These are phyloP conservation scores for Pyrocephalus nanus DNA, from an alignment of 2,797 vertebrate species.

Conservation along the genomic window DNA sequence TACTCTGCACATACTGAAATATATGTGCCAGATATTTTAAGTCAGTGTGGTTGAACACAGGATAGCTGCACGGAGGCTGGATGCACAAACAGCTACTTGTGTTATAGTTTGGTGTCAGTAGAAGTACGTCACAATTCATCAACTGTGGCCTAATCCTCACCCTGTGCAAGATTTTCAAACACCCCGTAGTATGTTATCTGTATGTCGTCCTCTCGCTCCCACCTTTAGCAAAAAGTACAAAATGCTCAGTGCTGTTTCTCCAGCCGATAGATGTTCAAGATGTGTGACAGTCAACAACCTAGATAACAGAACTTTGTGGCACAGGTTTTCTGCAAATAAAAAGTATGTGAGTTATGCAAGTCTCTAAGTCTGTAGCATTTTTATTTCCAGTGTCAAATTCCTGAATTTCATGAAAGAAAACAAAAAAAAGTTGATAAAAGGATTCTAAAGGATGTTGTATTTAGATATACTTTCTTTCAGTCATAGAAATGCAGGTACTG, in stretches of 20 bases:
- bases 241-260: not conserved
- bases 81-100: not conserved
- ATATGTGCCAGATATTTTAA: not conserved
- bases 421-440: no score
- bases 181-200: not conserved
- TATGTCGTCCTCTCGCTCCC: not conserved
- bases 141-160: not conserved
- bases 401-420: not conserved
- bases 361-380: not conserved
- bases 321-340: not conserved
- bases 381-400: not conserved
- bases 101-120: not conserved
- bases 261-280: not conserved
- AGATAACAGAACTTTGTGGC: not conserved
- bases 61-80: not conserved
- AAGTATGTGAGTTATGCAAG: not conserved
- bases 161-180: not conserved
- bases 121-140: not conserved
- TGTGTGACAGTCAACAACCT: not conserved
- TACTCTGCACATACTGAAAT: not conserved
- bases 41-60: not conserved
- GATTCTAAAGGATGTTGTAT: not conserved
- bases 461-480: not conserved
- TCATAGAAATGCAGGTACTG: not conserved
- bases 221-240: not conserved